Evolutionary conservation across 1,140 invertebrate genomes (phyloP).

Genomic region (Drusus annulatus): DNA sequence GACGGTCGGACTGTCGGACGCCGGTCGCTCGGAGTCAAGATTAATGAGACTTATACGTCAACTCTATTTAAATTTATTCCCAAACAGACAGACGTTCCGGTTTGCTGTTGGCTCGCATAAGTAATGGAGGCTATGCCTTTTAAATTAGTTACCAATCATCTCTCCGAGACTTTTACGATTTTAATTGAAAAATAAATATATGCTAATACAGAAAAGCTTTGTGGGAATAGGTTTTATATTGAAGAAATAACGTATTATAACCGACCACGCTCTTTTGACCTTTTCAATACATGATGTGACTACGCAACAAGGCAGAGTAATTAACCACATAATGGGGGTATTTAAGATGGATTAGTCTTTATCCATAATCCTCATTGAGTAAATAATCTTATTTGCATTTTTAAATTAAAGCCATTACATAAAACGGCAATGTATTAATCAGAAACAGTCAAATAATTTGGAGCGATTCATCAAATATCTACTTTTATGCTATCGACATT

Average conservation of each 20-base stretch:
- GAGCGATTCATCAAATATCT: too few species aligned
- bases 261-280: conserved; percentile 24
- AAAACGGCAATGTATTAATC: background rate
- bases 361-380: conserved; percentile 7
- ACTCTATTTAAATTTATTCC: conserved; percentile 57
- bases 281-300: background rate
- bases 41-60: conserved; percentile 55
- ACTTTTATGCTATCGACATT: too few species aligned
- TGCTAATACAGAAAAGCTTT: conserved; percentile 48
- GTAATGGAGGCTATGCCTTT: conserved; percentile 47
- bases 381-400: conserved; percentile 38
- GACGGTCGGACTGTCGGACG: background rate
- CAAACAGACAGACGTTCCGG: conserved; percentile 49
- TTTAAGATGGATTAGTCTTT: conserved; percentile 30
- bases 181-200: conserved; percentile 57
- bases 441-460: background rate
- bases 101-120: conserved; percentile 36
- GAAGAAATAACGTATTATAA: conserved; percentile 5
- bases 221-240: conserved; percentile 44
- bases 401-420: conserved; percentile 18
- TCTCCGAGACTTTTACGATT: conserved; percentile 50
- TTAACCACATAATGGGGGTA: background rate
- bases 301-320: background rate
- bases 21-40: conserved; percentile 34
- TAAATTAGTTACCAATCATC: conserved; percentile 55